These are phyloP conservation scores for Drosophila tsacasi DNA, from an alignment of 1,140 invertebrate genomes.

Conservation along the genomic window DNA sequence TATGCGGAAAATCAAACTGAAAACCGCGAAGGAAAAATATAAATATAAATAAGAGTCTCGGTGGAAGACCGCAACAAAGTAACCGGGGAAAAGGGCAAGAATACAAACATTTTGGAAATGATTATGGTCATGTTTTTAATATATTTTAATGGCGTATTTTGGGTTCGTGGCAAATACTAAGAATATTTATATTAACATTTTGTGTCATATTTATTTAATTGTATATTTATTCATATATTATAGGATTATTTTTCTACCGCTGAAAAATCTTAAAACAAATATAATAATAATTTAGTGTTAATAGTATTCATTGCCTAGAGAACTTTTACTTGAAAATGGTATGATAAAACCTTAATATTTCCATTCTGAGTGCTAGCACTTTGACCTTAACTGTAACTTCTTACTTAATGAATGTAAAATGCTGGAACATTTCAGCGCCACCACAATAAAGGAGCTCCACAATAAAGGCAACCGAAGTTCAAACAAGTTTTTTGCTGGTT, in stretches of 20 bases:
- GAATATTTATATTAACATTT: too few relatives aligned
- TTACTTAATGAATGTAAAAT: background rate
- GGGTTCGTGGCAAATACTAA: background rate
- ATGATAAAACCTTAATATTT: too few relatives aligned
- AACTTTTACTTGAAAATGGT: background rate
- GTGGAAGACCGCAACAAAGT: slow-evolving; percentile 68
- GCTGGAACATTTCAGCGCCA: slow-evolving; percentile 1
- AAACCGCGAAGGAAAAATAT: slow-evolving; percentile 23
- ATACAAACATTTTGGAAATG: background rate
- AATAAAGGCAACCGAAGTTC: slow-evolving; percentile 13
- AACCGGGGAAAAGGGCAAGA: slow-evolving; percentile 20
- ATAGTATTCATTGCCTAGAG: too few relatives aligned
- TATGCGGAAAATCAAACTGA: slow-evolving; percentile 43
- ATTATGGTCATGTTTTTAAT: background rate
- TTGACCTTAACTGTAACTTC: background rate
- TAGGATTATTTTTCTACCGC: too few relatives aligned
- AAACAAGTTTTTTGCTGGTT: slow-evolving; percentile 28
- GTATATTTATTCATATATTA: too few relatives aligned
- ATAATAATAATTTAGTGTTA: too few relatives aligned
- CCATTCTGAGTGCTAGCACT: background rate
- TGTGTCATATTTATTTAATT: too few relatives aligned
- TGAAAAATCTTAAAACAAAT: too few relatives aligned
- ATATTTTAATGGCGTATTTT: background rate
- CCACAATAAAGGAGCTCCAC: slow-evolving; percentile 65
- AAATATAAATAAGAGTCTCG: slow-evolving; percentile 16